A percentile compares a stretch with the other conserved stretches of the same genome.
Conservation (phyloP, 1,140 invertebrate species). For the Drosophila serrata region DNA sequence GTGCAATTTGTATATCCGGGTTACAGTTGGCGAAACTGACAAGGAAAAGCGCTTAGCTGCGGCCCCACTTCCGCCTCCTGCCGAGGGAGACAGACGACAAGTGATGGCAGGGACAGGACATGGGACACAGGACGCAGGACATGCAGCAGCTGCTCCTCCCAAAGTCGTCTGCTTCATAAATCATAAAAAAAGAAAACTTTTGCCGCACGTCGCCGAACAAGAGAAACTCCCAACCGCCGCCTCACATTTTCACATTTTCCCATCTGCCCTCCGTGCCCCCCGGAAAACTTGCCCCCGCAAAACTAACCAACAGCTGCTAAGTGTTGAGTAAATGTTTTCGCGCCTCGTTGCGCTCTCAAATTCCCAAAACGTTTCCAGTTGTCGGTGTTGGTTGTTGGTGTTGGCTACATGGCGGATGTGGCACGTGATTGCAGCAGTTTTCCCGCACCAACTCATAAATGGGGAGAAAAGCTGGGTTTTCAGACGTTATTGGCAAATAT, state of each 20-base stretch:
- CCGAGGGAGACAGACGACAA: constrained; percentile 36
- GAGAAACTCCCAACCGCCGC: constrained; percentile 25
- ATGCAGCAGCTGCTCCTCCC: constrained; percentile 60
- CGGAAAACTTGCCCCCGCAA: constrained; percentile 20
- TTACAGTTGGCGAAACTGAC: constrained; percentile 50
- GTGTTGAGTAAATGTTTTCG: constrained; percentile 83
- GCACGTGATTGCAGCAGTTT: constrained; percentile 60
- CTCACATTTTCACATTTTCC: constrained; percentile 11
- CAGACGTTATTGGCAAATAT: constrained; percentile 3
- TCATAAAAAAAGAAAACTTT: constrained; percentile 77
- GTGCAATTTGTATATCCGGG: constrained; percentile 78
- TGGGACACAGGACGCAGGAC: constrained; percentile 20
- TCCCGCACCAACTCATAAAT: constrained; percentile 22
- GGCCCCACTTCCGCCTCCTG: constrained; percentile 53
- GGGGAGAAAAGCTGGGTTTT: constrained; percentile 15
- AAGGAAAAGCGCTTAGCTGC: constrained; percentile 53
- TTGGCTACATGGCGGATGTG: constrained; percentile 48
- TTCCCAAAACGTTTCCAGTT: constrained; percentile 64
- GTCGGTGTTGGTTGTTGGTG: constrained; percentile 38
- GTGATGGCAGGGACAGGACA: constrained; percentile 21
- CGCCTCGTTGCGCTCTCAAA: constrained; percentile 73
- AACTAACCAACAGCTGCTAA: constrained; percentile 71
- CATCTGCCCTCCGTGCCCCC: neutral
- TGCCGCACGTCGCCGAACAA: constrained; percentile 61
- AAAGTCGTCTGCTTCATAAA: constrained; percentile 72